Evolutionary conservation across 2,888 invertebrate genomes (phyloP), one percentile per base, ranked within the genome.

Genomic region (Cynaeus angustus): DNA sequence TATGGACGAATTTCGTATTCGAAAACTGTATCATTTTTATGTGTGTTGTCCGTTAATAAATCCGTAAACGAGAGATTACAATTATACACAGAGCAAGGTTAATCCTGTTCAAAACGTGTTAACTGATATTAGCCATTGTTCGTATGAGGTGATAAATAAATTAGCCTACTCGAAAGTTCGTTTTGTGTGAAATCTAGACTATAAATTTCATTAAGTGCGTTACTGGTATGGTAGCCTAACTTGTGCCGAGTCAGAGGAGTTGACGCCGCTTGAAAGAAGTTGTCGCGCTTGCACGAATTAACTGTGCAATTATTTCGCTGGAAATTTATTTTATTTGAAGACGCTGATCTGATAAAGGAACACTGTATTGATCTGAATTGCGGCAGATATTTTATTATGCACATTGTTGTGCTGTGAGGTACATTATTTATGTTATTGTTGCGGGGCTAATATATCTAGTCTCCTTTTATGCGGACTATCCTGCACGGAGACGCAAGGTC

Each of bases 161-260:
- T 83, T 83, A 83, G 78, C 80, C 81, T 79, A 82, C 81, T 78
- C 79, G 74, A 76, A 77, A 77, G 77, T 81, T 81, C 79, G 80
- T 80, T 79, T 80, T 79, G 79, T 77, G 78, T 77, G 79, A 82
- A 83, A 82, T 82, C 82, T 80, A 76, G 79, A 78, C 81, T 78
- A 83, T 84, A 84, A 84, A 83, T 84, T 82, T 81, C 82, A 81
- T 83, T 82, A 82, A 83, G 82, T 84, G 82, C 83, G 81, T 84
- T 84, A 84, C 83, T 78, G 83, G 82, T 82, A 82, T 83, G 82
- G 83, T 82, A 83, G 83, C 82, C 80, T 79, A 80, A 77, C 72
- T 68, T 73, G 67, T 70, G 78, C 72, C 71, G 59, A 77, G 66
- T 79, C 83, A 83, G 74, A 62, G 65, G 72, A 78, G 59, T 78